Evolutionary conservation across 2,113 vertebrate genomes (phyloP).

Genomic region (Chaenogobius annularis): DNA sequence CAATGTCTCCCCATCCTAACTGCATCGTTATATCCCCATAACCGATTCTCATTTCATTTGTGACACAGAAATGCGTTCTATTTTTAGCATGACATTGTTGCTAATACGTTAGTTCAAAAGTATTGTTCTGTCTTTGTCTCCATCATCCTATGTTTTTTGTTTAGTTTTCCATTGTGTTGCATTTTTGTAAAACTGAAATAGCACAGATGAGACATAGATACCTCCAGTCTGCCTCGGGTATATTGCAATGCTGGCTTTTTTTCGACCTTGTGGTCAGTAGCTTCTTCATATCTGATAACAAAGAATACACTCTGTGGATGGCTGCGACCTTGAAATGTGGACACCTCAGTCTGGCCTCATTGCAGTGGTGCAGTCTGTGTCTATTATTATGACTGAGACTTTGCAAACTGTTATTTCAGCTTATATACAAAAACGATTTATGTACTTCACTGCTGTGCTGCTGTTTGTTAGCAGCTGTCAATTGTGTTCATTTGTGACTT

Average conservation of each 20-base stretch:
- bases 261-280: slow-evolving; percentile 45
- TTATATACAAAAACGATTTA: slow-evolving; percentile 6
- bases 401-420: not conserved
- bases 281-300: slow-evolving; percentile 57
- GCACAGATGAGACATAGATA: slow-evolving; percentile 30
- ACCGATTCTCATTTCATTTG: slow-evolving; percentile 49
- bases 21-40: slow-evolving; percentile 59
- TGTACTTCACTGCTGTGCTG: not conserved
- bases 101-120: slow-evolving; percentile 18
- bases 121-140: slow-evolving; percentile 20
- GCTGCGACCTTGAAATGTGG: slow-evolving; percentile 47
- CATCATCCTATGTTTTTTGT: slow-evolving; percentile 15
- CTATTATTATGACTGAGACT: slow-evolving; percentile 21
- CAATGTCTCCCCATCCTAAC: slow-evolving; percentile 56
- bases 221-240: slow-evolving; percentile 29
- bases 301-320: slow-evolving; percentile 7
- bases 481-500: not conserved
- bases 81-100: slow-evolving; percentile 59
- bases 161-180: slow-evolving; percentile 5
- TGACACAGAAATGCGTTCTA: slow-evolving; percentile 28
- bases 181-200: slow-evolving; percentile 15
- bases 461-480: not conserved
- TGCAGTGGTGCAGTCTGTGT: slow-evolving; percentile 24
- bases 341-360: slow-evolving; percentile 17
- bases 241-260: slow-evolving; percentile 22